Evolutionary conservation across 2,113 vertebrate genomes (phyloP), one percentile per base, ranked within the genome.

Genomic region (Erythrocercus mccallii): DNA sequence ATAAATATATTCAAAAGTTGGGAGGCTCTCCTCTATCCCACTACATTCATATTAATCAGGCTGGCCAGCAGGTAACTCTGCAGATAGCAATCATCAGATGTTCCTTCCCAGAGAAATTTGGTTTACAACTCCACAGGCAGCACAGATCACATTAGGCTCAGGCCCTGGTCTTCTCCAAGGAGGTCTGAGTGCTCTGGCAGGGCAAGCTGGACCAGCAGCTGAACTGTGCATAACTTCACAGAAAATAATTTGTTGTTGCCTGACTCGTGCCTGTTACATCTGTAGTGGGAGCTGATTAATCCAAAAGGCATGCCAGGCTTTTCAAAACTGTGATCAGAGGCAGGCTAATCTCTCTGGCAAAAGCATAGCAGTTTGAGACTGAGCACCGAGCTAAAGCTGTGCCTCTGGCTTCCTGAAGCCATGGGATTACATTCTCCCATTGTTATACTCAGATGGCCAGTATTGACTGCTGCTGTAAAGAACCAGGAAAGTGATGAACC

Each of bases 11-110:
- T 85, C 84, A 80, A 33, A 74, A 35, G 20, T 7, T 92, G 90
- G 80, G 27, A 91, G 60, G 27, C 51, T 93, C 28, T 96, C 60
- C 48, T 84, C 80, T 74, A 3, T 84, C 57, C 56, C 30, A 15
- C 71, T 69, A 8, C 69, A 84, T 95, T 94, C 79, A 91, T 95
- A 92, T 95, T 96, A 90, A 97, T 96, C 84, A 94, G 86, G 28
- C 65, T 92, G 6, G 10, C 61, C 68, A 85, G 76, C 1, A 1
- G 58, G 79, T 56, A 58, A 54, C 70, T 85, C 65, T 82, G 81
- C 71, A 88, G 83, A 92, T 47, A 96, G 65, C 69, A 92, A 94
- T 89, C 82, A 92, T 90, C 70, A 54, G 71, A 71, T 69, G 69
- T 74, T 58, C 74, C 70, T 80, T 93, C 65, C 88, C 79, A 57